Conservation (phyloP, 2,888 invertebrate species). For the Celastrina argiolus region DNA sequence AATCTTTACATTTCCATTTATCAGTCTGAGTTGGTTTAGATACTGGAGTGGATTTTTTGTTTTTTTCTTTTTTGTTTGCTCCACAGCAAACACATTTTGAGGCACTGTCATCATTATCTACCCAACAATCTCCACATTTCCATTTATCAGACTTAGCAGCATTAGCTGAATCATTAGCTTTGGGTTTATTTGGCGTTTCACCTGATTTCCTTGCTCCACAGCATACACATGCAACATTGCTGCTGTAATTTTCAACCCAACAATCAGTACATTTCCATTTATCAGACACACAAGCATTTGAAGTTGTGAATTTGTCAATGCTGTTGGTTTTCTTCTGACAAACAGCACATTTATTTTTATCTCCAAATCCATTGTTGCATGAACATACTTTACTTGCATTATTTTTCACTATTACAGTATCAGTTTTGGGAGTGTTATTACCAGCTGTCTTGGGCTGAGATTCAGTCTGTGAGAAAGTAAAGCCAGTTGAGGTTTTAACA, state of each 20-base stretch:
- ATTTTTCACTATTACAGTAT: background rate
- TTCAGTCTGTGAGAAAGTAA: background rate
- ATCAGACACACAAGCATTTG: conserved; percentile 25
- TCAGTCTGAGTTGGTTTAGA: conserved; percentile 31
- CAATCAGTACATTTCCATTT: conserved; percentile 51
- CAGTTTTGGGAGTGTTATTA: background rate
- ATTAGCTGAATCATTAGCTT: background rate
- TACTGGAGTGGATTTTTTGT: conserved; percentile 27
- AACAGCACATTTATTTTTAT: background rate
- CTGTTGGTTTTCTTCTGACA: conserved; percentile 8
- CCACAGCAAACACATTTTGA: conserved; percentile 50
- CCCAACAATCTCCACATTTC: conserved; percentile 49
- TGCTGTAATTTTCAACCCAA: conserved; percentile 46
- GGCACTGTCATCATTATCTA: conserved; percentile 41
- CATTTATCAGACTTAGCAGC: conserved; percentile 39
- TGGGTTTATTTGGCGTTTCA: background rate
- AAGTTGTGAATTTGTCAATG: conserved; percentile 22
- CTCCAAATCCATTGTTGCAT: background rate
- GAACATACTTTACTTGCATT: conserved; percentile 1
- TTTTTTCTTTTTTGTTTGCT: conserved; percentile 17
- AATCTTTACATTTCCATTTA: conserved; percentile 52
- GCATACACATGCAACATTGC: conserved; percentile 47
- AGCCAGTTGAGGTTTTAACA: background rate
- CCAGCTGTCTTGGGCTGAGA: background rate
- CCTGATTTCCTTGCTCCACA: conserved; percentile 45